These are phyloP conservation scores for Aptenodytes patagonicus DNA, from an alignment of 2,113 vertebrate species.

Conservation along the genomic window DNA sequence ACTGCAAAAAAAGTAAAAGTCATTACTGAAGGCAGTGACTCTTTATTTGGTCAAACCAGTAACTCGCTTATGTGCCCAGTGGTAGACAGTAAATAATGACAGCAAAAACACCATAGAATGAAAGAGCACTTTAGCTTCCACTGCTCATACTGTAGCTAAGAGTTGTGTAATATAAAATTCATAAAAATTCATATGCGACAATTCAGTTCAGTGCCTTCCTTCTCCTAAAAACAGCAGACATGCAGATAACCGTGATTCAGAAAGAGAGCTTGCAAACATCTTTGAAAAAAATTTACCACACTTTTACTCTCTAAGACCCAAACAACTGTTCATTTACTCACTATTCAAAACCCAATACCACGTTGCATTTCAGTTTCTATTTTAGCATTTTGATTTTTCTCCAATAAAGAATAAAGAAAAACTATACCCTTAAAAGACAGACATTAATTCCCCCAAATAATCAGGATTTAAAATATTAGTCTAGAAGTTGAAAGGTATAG, in stretches of 20 bases:
- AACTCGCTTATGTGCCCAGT: background rate
- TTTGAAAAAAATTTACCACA: background rate
- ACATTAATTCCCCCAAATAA: background rate
- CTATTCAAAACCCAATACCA: background rate
- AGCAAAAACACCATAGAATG: background rate
- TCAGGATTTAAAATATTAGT: background rate
- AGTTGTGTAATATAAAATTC: background rate
- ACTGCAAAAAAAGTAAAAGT: background rate
- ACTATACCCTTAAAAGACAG: background rate
- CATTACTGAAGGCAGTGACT: background rate
- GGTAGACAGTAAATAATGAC: background rate
- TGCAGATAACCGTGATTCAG: background rate
- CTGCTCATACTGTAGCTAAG: background rate
- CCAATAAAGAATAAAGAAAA: background rate
- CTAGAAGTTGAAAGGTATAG: background rate
- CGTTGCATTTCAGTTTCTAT: background rate
- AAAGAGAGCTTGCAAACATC: background rate
- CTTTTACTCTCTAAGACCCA: background rate
- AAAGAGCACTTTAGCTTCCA: background rate
- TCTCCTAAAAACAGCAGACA: background rate
- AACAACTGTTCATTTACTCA: background rate
- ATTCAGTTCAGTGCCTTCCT: background rate
- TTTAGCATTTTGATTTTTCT: background rate
- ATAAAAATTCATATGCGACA: background rate
- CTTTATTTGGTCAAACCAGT: background rate